Base-by-base conservation (phyloP, 2,797 vertebrate genomes). In the Poliocrania exsul region DNA sequence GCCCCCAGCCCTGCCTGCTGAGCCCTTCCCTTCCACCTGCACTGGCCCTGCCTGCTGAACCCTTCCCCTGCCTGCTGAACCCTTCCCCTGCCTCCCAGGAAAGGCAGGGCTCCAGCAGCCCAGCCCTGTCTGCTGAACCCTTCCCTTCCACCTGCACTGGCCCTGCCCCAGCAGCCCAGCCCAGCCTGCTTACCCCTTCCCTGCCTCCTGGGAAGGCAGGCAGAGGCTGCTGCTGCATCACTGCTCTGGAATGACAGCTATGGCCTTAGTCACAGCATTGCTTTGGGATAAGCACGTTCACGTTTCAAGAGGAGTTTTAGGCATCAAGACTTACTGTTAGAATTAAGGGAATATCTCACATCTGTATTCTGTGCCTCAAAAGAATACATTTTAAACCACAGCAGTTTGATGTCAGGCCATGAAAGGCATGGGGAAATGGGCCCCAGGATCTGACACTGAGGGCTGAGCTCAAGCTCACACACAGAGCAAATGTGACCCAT, bases 101-200 rank as follows among this genome's bases (percentile, higher is more conserved):
- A 40, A 40, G 40, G 40, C 40, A 40, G 40, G 40, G 40, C 40
- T 40, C 40, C 40, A 40, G 40, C 15, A 40, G 40, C 40, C 40
- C 40, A 40, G 40, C 40, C 40, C 40, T 42, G 40, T 7, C 40
- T 42, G 16, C 40, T 42, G 40, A 42, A 42, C 40, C 40, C 40
- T 42, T 42, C 40, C 40, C 40, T 17, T 16, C 40, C 40, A 42
- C 40, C 40, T 42, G 40, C 40, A 42, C 40, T 42, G 40, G 40
- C 40, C 40, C 40, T 42, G 40, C 96, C 96, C 96, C 80, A 44
- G 86, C 86, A 62, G 67, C 92, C 42, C 92, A 56, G 56, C 89
- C 94, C 69, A 92, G 91, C 96, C 95, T 92, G 50, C 92, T 97
- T 98, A 98, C 97, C 97, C 74, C 97, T 86, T 94, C 86, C 10